Percentiles rank a stretch among this genome's conserved stretches.
phyloP scores from a whole-genome alignment of 64 coral and sea anemone genomes.

The Orbicella faveolata region DNA sequence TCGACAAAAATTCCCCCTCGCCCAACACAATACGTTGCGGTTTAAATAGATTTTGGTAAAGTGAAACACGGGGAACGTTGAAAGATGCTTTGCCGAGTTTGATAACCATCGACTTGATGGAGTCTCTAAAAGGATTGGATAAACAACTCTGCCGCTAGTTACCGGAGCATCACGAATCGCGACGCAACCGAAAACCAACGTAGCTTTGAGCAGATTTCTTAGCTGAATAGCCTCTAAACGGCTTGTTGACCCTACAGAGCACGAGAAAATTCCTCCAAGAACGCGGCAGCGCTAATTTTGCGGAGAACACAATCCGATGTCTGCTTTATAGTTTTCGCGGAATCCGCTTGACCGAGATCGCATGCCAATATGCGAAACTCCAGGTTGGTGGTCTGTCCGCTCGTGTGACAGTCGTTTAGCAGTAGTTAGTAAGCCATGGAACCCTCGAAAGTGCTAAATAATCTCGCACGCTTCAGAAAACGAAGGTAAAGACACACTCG shows the following conservation, averaged over 20 bases:
- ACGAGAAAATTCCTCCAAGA: background rate
- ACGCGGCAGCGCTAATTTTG: background rate
- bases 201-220: constrained; percentile 28
- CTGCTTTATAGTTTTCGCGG: constrained; percentile 39
- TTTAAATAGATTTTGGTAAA: background rate
- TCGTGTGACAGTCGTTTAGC: constrained; percentile 19
- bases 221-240: constrained; percentile 20
- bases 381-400: constrained; percentile 26
- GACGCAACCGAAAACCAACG: background rate
- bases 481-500: background rate
- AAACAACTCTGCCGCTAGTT: constrained; percentile 34
- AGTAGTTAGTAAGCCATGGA: constrained; percentile 12
- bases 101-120: constrained; percentile 34
- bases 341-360: background rate
- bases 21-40: background rate
- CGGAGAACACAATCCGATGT: background rate
- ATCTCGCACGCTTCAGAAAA: constrained; percentile 7
- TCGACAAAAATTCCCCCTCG: background rate
- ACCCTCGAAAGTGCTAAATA: background rate
- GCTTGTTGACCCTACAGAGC: constrained; percentile 34
- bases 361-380: background rate
- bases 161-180: constrained; percentile 15
- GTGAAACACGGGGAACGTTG: background rate
- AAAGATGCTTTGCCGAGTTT: constrained; percentile 9
- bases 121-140: background rate